These are phyloP conservation scores for Hemichromis elongatus DNA, from an alignment of 2,113 vertebrate genomes.

Conservation along the genomic window DNA sequence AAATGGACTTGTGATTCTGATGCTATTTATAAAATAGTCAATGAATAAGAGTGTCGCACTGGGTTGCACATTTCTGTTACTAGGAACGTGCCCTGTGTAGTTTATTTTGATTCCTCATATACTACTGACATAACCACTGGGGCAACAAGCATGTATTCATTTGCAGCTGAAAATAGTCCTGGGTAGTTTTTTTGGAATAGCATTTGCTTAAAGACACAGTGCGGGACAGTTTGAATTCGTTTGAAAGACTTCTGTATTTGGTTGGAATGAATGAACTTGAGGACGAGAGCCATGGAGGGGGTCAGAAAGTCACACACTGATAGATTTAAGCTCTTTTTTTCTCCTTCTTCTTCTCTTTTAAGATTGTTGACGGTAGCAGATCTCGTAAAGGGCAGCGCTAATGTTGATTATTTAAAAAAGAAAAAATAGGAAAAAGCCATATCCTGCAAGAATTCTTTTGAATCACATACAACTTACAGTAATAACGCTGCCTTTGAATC, in stretches of 20 bases:
- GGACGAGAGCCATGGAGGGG: background rate
- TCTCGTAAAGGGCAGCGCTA: background rate
- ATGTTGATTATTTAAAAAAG: background rate
- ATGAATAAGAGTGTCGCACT: background rate
- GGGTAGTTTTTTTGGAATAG: background rate
- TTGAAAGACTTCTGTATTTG: background rate
- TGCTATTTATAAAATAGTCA: fast-evolving
- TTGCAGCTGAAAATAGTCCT: background rate
- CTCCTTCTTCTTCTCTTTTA: background rate
- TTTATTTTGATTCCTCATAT: background rate
- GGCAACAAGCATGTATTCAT: background rate
- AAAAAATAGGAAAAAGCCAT: background rate
- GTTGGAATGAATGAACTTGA: background rate
- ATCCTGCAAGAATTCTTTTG: background rate
- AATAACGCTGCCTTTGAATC: background rate
- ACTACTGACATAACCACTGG: background rate
- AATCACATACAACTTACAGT: background rate
- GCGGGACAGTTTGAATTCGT: background rate
- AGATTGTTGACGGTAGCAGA: background rate
- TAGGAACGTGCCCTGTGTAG: background rate
- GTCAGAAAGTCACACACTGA: background rate
- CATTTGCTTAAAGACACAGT: background rate
- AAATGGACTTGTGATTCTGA: background rate
- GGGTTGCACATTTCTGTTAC: background rate
- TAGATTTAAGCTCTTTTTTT: background rate